Evolutionary conservation across 2,113 vertebrate species (phyloP), one percentile per base, ranked within the genome.

Genomic region (Mesembrinibis cayennensis): DNA sequence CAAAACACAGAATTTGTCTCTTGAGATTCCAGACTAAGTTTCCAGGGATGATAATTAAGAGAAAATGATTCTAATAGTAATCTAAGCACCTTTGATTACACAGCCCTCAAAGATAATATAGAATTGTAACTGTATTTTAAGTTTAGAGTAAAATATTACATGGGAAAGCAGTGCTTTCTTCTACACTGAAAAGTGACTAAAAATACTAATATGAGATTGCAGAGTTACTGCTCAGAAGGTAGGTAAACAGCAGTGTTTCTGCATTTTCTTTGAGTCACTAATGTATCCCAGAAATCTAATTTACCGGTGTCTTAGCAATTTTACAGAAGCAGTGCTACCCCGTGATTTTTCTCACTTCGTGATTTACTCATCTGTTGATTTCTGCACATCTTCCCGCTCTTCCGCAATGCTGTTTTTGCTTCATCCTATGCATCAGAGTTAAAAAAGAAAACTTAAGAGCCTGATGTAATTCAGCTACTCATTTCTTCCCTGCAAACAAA

Each of bases 301-400:
- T 84, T 78, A 78, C 36, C 8, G 3, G 11, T 52, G 13, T 47
- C 45, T 90, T 87, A 88, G 67, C 47, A 90, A 30, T 74, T 95
- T 79, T 92, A 87, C 55, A 95, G 71, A 55, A 93, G 62, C 70
- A 92, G 56, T 84, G 45, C 42, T 84, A 94, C 61, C 36, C 44
- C 1, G 9, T 55, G 55, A 92, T 92, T 94, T 93, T 94, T 93
- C 66, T 78, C 81, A 86, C 70, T 92, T 96, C 0, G 8, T 88
- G 86, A 86, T 88, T 72, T 89, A 87, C 65, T 88, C 53, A 84
- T 90, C 55, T 93, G 79, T 88, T 92, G 89, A 96, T 91, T 95
- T 93, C 83, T 91, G 56, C 76, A 87, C 27, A 78, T 80, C 38
- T 90, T 82, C 55, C 65, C 0, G 11, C n/a, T 88, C 10, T 77